Evolutionary conservation across 2,113 vertebrate genomes (phyloP), one percentile per base, ranked within the genome.

Genomic region (Nesogale talazaci): DNA sequence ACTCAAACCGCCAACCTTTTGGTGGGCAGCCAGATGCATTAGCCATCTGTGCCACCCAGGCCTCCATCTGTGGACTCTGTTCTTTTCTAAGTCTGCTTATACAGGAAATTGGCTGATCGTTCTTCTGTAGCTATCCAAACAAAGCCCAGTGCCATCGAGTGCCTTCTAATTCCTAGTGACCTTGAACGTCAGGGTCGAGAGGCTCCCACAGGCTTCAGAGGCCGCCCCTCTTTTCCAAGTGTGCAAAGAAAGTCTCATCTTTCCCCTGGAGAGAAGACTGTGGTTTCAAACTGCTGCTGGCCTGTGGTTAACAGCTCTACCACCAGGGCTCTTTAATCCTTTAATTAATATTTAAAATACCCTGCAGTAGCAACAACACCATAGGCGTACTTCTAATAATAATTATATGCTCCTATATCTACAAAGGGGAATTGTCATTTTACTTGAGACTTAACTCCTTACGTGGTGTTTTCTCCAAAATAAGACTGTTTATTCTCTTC

Each of bases 391-490:
- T 52, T 52, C 46, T 52, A 10, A 2, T 7, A n/a, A 19, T 74
- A 52, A 7, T 8, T 65, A 1, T 15, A 0, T n/a, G 14, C 25
- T 25, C 1, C n/a, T 75, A 3, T 86, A 0, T 10, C 11, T 36
- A 9, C 34, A 29, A 9, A 2, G 4, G 8, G 0, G 16, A 46
- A 11, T 3, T 0, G 0, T 20, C 0, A 0, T 7, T 2, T 63
- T 2, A 1, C 9, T 0, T 0, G 17, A 2, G 0, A 40, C 63
- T 38, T 6, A 1, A 6, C 16, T 42, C 75, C 23, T 56, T 25
- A 6, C 3, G 15, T n/a, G 19, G 8, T 22, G 2, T 74, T 67
- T 61, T 56, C 67, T 83, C 78, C 72, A 59, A 2, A 34, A 14
- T 17, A 10, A 67, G 8, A 38, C 10, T 12, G 20, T 74, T 79